phyloP scores from a whole-genome alignment of 2,888 invertebrate species.

The Therioaphis trifolii region DNA sequence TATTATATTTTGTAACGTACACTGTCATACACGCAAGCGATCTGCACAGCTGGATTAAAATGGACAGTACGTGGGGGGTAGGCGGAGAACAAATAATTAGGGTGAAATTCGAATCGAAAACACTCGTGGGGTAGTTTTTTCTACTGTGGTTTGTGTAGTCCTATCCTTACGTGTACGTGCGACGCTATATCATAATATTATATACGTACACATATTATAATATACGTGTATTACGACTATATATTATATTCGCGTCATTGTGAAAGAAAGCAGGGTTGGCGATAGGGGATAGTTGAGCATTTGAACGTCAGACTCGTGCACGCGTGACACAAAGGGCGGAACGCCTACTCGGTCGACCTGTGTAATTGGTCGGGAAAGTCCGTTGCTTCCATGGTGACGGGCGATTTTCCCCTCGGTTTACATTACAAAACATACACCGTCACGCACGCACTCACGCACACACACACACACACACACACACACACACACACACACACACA shows the following conservation, averaged over 20 bases:
- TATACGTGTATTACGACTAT: no score
- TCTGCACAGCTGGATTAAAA: not conserved
- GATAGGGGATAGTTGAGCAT: no score
- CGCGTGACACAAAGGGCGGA: conserved; percentile 10
- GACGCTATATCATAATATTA: no score
- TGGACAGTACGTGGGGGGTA: not conserved
- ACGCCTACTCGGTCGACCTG: not conserved
- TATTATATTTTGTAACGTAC: no score
- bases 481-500: not conserved
- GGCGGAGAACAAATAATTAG: not conserved
- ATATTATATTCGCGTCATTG: no score
- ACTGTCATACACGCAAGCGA: not conserved
- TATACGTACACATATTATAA: no score
- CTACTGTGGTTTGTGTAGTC: no score
- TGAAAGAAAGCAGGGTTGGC: no score
- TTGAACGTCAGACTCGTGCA: no score
- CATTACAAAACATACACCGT: not conserved
- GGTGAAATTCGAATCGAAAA: not conserved
- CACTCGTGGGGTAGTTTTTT: not conserved
- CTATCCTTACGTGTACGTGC: no score
- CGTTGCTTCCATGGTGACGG: conserved; percentile 33
- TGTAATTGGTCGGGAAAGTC: conserved; percentile 44
- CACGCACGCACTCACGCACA: no score
- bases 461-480: not conserved
- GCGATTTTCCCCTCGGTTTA: not conserved